Conservation (phyloP, 1,140 invertebrate species). For the Dinoponera quadriceps region DNA sequence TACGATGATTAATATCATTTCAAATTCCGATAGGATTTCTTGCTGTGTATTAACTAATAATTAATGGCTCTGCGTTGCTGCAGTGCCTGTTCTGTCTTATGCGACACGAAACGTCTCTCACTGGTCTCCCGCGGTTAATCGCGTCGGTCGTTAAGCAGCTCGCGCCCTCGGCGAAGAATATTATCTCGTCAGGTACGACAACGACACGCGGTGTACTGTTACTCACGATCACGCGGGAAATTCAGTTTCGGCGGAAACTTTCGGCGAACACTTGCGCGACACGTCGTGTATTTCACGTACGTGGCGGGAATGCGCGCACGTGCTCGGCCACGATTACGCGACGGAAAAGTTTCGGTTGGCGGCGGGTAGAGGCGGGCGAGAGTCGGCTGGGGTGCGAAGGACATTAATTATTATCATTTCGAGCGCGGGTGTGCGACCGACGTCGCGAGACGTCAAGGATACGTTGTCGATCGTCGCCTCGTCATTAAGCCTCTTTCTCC, state of each 20-base stretch:
- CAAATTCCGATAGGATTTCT: too few relatives aligned
- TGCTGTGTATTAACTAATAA: too few relatives aligned
- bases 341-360: slow-evolving; percentile 7
- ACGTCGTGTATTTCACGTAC: slow-evolving; percentile 60
- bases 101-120: slow-evolving; percentile 13
- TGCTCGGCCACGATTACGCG: slow-evolving; percentile 16
- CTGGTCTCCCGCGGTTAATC: not conserved
- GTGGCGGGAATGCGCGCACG: slow-evolving; percentile 58
- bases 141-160: slow-evolving; percentile 8
- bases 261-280: slow-evolving; percentile 47
- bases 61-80: too few relatives aligned
- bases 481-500: slow-evolving; percentile 60
- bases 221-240: slow-evolving; percentile 54
- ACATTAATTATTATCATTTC: slow-evolving; percentile 65
- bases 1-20: too few relatives aligned
- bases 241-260: slow-evolving; percentile 62
- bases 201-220: slow-evolving; percentile 31
- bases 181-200: slow-evolving; percentile 45
- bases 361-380: not conserved
- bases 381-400: slow-evolving; percentile 8
- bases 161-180: slow-evolving; percentile 19
- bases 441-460: slow-evolving; percentile 49
- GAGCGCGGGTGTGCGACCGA: slow-evolving; percentile 44
- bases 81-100: not conserved
- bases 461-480: slow-evolving; percentile 43